Evolutionary conservation across 2,113 vertebrate species (phyloP).

Genomic region (Hylia prasina): DNA sequence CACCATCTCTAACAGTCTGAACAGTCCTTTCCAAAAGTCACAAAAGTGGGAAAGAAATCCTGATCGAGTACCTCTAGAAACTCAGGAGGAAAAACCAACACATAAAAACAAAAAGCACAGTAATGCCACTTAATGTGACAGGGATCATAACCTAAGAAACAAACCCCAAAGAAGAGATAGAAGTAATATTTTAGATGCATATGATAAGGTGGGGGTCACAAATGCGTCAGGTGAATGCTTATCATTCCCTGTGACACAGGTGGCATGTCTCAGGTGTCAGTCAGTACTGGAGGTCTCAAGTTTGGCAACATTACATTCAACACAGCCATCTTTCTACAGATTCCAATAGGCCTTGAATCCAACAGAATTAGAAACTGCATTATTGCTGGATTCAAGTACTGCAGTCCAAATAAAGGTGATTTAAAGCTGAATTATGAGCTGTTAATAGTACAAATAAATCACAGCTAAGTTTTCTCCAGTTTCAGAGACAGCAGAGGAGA

Average conservation of each 20-base stretch:
- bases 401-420: background rate
- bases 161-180: background rate
- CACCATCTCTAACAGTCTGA: background rate
- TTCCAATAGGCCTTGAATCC: background rate
- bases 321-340: background rate
- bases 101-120: background rate
- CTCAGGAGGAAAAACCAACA: background rate
- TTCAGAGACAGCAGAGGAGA: background rate
- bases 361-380: background rate
- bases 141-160: background rate
- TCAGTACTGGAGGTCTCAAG: background rate
- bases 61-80: background rate
- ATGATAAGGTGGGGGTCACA: background rate
- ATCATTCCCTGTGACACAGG: background rate
- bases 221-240: background rate
- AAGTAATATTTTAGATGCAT: background rate
- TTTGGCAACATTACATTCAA: background rate
- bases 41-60: background rate
- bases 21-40: background rate
- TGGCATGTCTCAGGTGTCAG: background rate
- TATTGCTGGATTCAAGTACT: background rate
- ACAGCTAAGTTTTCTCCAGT: background rate
- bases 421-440: background rate
- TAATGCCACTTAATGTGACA: background rate
- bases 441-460: background rate